These are phyloP conservation scores for Potamilus streckersoni DNA, from an alignment of 1,140 invertebrate species.

Conservation along the genomic window DNA sequence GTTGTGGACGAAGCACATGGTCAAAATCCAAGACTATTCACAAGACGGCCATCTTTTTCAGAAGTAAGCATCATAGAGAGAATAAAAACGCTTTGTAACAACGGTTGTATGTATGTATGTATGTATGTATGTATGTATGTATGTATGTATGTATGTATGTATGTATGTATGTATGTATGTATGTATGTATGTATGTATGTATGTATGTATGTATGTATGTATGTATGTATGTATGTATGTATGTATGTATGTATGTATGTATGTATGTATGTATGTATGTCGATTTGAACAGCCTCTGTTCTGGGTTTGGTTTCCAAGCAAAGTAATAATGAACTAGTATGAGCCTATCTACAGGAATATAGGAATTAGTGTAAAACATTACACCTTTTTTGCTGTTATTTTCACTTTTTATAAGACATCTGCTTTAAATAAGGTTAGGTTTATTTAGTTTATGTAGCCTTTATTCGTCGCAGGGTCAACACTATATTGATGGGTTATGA, in stretches of 20 bases:
- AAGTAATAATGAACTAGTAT: too few relatives aligned
- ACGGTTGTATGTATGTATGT: too few relatives aligned
- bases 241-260: slow-evolving; percentile 37
- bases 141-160: slow-evolving; percentile 30
- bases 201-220: slow-evolving; percentile 19
- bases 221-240: slow-evolving; percentile 29
- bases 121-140: slow-evolving; percentile 16
- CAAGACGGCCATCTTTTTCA: too few relatives aligned
- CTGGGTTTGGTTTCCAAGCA: too few relatives aligned
- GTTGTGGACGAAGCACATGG: neutral
- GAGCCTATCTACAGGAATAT: too few relatives aligned
- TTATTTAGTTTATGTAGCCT: neutral
- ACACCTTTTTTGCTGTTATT: too few relatives aligned
- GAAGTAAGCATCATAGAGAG: too few relatives aligned
- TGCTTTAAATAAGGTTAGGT: too few relatives aligned
- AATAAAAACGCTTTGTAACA: too few relatives aligned
- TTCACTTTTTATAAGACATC: too few relatives aligned
- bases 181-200: slow-evolving; percentile 24
- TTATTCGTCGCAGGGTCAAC: slow-evolving; percentile 32
- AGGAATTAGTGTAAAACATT: too few relatives aligned
- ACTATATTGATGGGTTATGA: slow-evolving; percentile 31
- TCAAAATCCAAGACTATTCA: too few relatives aligned
- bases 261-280: slow-evolving; percentile 42
- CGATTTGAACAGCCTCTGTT: neutral
- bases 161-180: slow-evolving; percentile 32